phyloP scores from a whole-genome alignment of 1,140 invertebrate genomes.

The Aricia agestis region DNA sequence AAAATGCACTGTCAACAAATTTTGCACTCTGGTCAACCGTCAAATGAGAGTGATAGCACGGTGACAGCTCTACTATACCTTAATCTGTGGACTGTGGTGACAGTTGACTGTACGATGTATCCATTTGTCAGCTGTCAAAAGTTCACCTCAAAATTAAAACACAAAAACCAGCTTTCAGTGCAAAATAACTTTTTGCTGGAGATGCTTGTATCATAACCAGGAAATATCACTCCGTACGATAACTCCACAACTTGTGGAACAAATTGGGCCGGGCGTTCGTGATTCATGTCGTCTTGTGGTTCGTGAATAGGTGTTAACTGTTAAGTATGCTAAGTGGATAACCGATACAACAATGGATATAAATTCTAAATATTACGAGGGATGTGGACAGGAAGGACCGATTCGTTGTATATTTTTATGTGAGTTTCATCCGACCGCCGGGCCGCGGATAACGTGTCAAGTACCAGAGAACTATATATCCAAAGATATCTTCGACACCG shows the following conservation, averaged over 20 bases:
- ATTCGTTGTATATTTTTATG: constrained; percentile 89
- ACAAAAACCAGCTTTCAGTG: background rate
- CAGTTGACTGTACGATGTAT: background rate
- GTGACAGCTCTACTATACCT: no score
- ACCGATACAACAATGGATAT: constrained; percentile 53
- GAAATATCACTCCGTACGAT: background rate
- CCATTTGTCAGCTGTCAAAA: background rate
- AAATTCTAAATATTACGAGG: constrained; percentile 71
- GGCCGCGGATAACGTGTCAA: constrained; percentile 89
- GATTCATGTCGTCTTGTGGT: background rate
- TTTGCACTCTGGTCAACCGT: background rate
- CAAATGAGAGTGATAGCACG: no score
- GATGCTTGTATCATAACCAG: background rate
- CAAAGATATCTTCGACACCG: constrained; percentile 93
- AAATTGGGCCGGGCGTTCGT: background rate
- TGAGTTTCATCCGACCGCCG: constrained; percentile 89
- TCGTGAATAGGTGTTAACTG: background rate
- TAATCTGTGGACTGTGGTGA: no score
- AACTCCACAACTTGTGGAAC: background rate
- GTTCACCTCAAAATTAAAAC: constrained; percentile 46
- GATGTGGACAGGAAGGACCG: constrained; percentile 80
- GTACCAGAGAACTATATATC: constrained; percentile 90
- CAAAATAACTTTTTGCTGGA: constrained; percentile 1
- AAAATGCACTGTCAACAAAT: background rate
- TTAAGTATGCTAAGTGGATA: constrained; percentile 1